These are phyloP conservation scores for Chauna torquata DNA, from an alignment of 2,113 vertebrate species.

Conservation along the genomic window DNA sequence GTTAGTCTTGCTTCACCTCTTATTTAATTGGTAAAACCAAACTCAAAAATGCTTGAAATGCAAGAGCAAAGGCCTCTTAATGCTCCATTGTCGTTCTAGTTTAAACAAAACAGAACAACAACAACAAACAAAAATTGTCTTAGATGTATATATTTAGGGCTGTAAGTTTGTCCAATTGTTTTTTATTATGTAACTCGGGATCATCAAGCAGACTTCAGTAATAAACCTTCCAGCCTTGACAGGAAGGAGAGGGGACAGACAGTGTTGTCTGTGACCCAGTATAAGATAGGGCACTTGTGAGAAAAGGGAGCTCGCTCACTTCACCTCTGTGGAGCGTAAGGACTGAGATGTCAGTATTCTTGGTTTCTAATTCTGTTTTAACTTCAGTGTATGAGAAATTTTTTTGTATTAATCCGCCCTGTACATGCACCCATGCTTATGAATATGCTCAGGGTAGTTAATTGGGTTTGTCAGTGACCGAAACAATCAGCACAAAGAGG, in stretches of 20 bases:
- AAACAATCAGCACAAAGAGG: background rate
- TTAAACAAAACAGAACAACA: background rate
- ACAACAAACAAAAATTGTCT: background rate
- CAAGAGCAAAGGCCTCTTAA: background rate
- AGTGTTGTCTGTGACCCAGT: background rate
- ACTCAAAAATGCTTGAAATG: background rate
- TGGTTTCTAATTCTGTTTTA: background rate
- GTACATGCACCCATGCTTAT: background rate
- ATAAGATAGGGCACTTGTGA: background rate
- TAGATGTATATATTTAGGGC: background rate
- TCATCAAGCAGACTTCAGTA: background rate
- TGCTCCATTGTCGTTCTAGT: background rate
- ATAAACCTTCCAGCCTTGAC: background rate
- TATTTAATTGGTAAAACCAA: background rate
- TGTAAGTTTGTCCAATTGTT: background rate
- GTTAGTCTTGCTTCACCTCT: background rate
- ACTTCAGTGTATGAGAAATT: background rate
- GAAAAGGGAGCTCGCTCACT: fast-evolving
- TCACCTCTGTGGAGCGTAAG: background rate
- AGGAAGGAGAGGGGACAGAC: background rate
- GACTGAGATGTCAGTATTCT: background rate
- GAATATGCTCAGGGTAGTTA: background rate
- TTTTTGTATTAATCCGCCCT: background rate
- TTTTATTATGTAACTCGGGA: background rate
- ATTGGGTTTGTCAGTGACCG: background rate